Evolutionary conservation across 2,113 vertebrate species (phyloP).

Genomic region (Rhinichthys klamathensis): DNA sequence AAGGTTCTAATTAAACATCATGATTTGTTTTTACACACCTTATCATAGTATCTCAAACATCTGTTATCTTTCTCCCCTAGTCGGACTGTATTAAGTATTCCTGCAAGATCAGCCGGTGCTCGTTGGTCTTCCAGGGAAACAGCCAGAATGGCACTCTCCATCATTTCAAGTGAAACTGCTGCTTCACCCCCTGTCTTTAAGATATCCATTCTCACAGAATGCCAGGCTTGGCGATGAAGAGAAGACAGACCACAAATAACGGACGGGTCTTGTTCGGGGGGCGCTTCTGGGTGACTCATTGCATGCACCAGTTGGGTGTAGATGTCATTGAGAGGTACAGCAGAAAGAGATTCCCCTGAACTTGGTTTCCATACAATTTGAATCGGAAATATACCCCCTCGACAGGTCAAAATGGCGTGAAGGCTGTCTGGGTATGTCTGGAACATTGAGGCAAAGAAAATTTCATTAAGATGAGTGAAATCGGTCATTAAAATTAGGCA

Average conservation of each 20-base stretch:
- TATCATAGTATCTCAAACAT: slow-evolving; percentile 77
- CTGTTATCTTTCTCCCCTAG: slow-evolving; percentile 65
- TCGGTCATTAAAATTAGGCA: neutral
- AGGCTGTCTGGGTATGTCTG: slow-evolving; percentile 78
- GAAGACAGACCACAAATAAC: slow-evolving; percentile 71
- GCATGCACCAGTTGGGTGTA: slow-evolving; percentile 70
- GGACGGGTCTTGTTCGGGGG: slow-evolving; percentile 58
- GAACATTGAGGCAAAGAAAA: slow-evolving; percentile 22
- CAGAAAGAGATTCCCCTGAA: slow-evolving; percentile 56
- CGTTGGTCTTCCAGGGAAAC: slow-evolving; percentile 72
- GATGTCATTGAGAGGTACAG: slow-evolving; percentile 71
- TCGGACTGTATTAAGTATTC: slow-evolving; percentile 72
- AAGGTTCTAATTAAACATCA: neutral
- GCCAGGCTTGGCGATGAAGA: slow-evolving; percentile 73
- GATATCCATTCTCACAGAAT: slow-evolving; percentile 68
- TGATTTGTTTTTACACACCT: slow-evolving; percentile 65
- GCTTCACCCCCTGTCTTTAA: slow-evolving; percentile 63
- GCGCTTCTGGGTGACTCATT: slow-evolving; percentile 60
- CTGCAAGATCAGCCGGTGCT: slow-evolving; percentile 69
- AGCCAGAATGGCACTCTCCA: slow-evolving; percentile 77
- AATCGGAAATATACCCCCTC: slow-evolving; percentile 72
- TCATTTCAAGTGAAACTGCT: slow-evolving; percentile 67
- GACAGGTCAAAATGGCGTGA: slow-evolving; percentile 73
- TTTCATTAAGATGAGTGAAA: neutral
- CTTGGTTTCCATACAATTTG: slow-evolving; percentile 68